phyloP scores from a whole-genome alignment of 2,797 vertebrate species.

The Halcyon chelicuti region DNA sequence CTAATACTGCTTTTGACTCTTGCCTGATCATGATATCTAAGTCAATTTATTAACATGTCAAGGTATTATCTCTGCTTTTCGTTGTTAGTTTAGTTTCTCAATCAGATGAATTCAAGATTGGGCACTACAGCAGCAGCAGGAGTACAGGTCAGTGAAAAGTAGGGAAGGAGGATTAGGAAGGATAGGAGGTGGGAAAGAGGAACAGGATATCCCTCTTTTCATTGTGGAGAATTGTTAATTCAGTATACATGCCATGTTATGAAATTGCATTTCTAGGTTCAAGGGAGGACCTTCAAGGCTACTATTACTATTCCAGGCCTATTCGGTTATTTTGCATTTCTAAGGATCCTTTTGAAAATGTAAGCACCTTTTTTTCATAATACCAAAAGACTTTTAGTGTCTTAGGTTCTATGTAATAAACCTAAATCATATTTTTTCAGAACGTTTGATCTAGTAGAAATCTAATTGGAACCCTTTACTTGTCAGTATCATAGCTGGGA shows the following conservation, averaged over 20 bases:
- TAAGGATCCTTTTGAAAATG: neutral
- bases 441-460: neutral
- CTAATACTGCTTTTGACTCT: neutral
- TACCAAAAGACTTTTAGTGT: neutral
- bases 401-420: neutral
- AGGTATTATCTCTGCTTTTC: neutral
- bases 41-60: neutral
- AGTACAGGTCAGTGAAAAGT: neutral
- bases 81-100: neutral
- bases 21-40: neutral
- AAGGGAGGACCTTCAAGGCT: neutral
- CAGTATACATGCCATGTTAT: neutral
- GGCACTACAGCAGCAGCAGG: neutral
- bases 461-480: neutral
- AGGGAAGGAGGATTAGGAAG: neutral
- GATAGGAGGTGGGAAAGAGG: neutral
- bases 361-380: neutral
- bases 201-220: fast-evolving
- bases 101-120: neutral
- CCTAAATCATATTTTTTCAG: neutral
- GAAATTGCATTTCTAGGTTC: neutral
- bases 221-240: neutral
- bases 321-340: neutral
- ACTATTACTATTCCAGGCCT: neutral
- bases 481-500: neutral